A percentile compares a stretch with the other conserved stretches of the same genome.
phyloP scores from a whole-genome alignment of 2,797 vertebrate genomes.

The Lutjanus campechanus region DNA sequence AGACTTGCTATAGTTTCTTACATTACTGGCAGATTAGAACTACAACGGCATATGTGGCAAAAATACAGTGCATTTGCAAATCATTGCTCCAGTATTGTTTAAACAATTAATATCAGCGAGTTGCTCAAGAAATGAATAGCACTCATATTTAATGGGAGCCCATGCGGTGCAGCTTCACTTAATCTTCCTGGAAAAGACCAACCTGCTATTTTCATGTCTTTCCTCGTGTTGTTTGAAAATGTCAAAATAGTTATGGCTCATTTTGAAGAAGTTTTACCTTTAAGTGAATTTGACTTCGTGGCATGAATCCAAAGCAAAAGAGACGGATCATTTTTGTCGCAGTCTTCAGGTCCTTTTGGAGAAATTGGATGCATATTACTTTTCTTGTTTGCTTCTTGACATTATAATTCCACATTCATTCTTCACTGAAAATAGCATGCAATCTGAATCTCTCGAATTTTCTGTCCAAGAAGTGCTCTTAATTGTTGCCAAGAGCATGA shows the following conservation, averaged over 20 bases:
- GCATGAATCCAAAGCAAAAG: neutral
- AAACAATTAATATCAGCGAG: slow-evolving; percentile 3
- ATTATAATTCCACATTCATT: slow-evolving; percentile 14
- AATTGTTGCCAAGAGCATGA: slow-evolving; percentile 19
- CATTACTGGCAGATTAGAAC: neutral
- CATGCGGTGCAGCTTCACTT: neutral
- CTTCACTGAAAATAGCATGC: neutral
- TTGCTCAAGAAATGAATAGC: neutral
- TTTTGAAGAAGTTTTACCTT: neutral
- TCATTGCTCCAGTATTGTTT: no score
- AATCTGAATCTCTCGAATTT: slow-evolving; percentile 8
- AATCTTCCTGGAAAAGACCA: slow-evolving; percentile 3
- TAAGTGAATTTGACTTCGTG: neutral
- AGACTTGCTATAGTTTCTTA: neutral
- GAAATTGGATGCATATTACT: neutral
- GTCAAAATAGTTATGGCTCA: neutral
- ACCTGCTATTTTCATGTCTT: neutral
- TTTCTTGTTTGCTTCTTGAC: neutral
- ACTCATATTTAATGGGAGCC: neutral
- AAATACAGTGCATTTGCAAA: neutral
- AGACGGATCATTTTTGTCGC: neutral
- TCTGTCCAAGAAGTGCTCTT: slow-evolving; percentile 5
- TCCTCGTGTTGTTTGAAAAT: slow-evolving; percentile 9
- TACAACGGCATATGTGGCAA: neutral
- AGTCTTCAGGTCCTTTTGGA: neutral